phyloP scores from a whole-genome alignment of 1,140 invertebrate genomes.

The Archivesica marissinica region DNA sequence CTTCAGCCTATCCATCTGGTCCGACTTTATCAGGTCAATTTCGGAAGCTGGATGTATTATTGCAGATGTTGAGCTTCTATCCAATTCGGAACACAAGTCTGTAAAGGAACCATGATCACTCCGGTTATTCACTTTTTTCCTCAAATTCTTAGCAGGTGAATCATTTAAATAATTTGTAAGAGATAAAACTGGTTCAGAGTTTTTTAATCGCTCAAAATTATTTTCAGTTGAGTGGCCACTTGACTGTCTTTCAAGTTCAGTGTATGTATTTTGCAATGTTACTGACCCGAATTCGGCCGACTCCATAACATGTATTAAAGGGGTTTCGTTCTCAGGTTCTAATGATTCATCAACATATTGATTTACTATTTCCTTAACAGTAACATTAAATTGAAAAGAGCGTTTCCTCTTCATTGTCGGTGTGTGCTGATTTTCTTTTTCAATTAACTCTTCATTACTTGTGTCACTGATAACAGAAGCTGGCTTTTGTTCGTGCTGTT shows the following conservation, averaged over 20 bases:
- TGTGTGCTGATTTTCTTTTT: constrained; percentile 1
- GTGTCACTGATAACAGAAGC: neutral
- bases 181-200: neutral
- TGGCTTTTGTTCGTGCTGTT: neutral
- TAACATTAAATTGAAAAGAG: neutral
- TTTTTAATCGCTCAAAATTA: neutral
- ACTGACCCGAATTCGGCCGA: neutral
- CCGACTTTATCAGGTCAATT: no score
- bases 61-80: neutral
- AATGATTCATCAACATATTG: neutral
- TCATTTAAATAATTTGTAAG: neutral
- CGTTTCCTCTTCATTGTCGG: neutral
- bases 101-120: neutral
- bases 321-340: no score
- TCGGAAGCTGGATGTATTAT: neutral
- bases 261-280: neutral
- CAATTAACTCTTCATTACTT: neutral
- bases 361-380: neutral
- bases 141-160: constrained; percentile 25
- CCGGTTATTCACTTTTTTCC: neutral
- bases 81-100: neutral
- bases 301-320: neutral
- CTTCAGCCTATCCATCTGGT: neutral
- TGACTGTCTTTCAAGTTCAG: neutral
- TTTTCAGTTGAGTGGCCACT: neutral